Percentiles rank a stretch among this genome's conserved stretches.
These are phyloP conservation scores for Acipenser ruthenus DNA, from an alignment of 2,797 vertebrate genomes.

Conservation along the genomic window DNA sequence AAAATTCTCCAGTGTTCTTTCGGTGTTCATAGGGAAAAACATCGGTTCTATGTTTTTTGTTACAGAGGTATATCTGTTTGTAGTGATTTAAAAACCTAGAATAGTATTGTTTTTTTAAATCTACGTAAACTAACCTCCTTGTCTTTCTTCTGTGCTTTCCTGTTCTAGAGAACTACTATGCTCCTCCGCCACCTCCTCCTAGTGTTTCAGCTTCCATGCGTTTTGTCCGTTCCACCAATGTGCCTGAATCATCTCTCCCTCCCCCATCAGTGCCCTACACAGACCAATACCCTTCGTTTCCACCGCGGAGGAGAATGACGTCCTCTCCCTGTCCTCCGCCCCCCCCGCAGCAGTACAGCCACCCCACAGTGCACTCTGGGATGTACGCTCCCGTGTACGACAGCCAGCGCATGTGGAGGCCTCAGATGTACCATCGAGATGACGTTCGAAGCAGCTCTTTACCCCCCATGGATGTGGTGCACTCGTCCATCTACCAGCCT, in stretches of 20 bases:
- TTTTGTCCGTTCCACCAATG: slow-evolving; percentile 79
- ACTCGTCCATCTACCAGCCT: slow-evolving; percentile 86
- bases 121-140: not conserved
- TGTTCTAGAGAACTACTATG: slow-evolving; percentile 75
- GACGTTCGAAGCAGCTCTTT: slow-evolving; percentile 92
- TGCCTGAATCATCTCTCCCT: slow-evolving; percentile 78
- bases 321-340: slow-evolving; percentile 64
- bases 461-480: slow-evolving; percentile 87
- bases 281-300: slow-evolving; percentile 70
- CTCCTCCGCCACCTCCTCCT: slow-evolving; percentile 61
- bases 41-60: too few relatives aligned
- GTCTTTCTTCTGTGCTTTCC: slow-evolving; percentile 7
- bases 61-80: too few relatives aligned
- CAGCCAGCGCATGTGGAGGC: slow-evolving; percentile 90
- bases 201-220: slow-evolving; percentile 69
- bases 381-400: slow-evolving; percentile 90
- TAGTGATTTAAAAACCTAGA: too few relatives aligned
- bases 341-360: slow-evolving; percentile 71
- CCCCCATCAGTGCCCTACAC: slow-evolving; percentile 72
- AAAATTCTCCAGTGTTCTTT: too few relatives aligned
- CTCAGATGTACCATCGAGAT: slow-evolving; percentile 87
- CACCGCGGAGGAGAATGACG: slow-evolving; percentile 62
- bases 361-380: slow-evolving; percentile 69
- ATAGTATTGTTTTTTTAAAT: too few relatives aligned
- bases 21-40: too few relatives aligned